Base-by-base conservation (phyloP, 2,797 vertebrate species). In the Acomys russatus region DNA sequence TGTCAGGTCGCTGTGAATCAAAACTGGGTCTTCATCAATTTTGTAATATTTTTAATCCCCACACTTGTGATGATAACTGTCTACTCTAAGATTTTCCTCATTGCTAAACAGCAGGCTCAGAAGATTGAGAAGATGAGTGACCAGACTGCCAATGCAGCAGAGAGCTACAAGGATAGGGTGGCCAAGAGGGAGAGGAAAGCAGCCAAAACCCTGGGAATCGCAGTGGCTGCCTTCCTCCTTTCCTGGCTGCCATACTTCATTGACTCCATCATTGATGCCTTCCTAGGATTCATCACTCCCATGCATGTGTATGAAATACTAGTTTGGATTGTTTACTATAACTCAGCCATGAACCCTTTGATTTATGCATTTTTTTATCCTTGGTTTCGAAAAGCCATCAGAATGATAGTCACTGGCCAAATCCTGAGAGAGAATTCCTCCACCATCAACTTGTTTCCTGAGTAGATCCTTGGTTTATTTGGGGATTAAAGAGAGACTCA, bases 181-280 rank as follows among this genome's bases (percentile, higher is more conserved):
- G 76, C 79, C 20, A 98, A 96, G 51, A 82, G 83, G 80, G 97
- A 98, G 93, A 96, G 94, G 95, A 99, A 99, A 96, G 97, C 98
- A 63, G 98, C 97, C 1, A 98, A 97, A 97, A 98, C 97, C 0
- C 97, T 98, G 10, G 96, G 92, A 12, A 63, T 97, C 4, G 80
- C 97, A 2, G 97, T 97, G 68, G 97, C 98, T 0, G 56, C 97
- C 8, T 98, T 98, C 74, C 83, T 96, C 0, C 51, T 98, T 14
- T 99, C 98, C 44, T 98, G 97, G 98, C 96, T 86, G 8, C 97
- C 94, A 0, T 97, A 97, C 84, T 98, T 98, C 8, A 3, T 98
- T 74, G 98, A 97, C 59, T 92, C 95, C 1, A 54, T 98, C 77
- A 95, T 96, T 2, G 94, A 96, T 8, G 78, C 98, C 89, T 91